These are phyloP conservation scores for Laothoe populi DNA, from an alignment of 2,888 invertebrate genomes.

Conservation along the genomic window DNA sequence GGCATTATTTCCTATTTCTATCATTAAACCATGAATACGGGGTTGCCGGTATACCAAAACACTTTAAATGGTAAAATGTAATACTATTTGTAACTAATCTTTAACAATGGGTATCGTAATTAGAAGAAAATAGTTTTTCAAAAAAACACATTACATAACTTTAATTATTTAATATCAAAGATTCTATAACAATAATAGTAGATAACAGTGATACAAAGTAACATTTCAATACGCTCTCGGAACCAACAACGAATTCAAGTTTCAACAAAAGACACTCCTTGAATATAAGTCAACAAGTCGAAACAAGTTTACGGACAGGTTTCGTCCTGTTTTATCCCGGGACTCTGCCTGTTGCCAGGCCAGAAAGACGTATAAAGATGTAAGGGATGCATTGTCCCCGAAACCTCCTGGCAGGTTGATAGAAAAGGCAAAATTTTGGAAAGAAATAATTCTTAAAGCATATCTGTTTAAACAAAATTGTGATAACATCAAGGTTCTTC, in stretches of 20 bases:
- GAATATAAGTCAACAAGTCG: constrained; percentile 9
- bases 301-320: constrained; percentile 25
- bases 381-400: not conserved
- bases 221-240: not conserved
- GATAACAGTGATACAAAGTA: not conserved
- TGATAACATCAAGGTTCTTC: constrained; percentile 3
- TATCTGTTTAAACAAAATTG: not conserved
- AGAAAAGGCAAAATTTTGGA: not conserved
- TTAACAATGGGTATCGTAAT: too few species aligned
- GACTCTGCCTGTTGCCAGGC: constrained; percentile 18
- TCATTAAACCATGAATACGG: too few species aligned
- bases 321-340: not conserved
- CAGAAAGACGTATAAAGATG: constrained; percentile 12
- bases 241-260: not conserved
- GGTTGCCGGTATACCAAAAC: too few species aligned
- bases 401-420: constrained; percentile 5
- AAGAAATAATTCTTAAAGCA: not conserved
- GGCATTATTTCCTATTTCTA: too few species aligned
- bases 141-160: not conserved
- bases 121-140: not conserved
- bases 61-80: too few species aligned
- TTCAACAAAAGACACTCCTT: constrained; percentile 1
- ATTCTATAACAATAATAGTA: not conserved
- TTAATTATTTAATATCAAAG: too few species aligned
- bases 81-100: too few species aligned